Evolutionary conservation across 1,140 invertebrate genomes (phyloP).

Genomic region (Plectrocnemia conspersa): DNA sequence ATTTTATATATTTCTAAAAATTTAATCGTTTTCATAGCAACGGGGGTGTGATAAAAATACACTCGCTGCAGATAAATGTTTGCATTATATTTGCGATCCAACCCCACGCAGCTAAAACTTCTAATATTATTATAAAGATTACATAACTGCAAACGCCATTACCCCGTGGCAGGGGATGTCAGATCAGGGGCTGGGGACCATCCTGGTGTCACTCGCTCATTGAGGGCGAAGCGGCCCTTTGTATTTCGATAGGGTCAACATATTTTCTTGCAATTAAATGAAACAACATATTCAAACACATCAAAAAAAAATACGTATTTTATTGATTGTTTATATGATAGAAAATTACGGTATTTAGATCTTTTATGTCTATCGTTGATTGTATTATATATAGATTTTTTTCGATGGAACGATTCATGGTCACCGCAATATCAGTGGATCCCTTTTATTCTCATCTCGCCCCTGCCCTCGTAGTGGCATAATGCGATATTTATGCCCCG

Average conservation of each 20-base stretch:
- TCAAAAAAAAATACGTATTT: background rate
- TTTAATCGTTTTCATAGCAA: too few species aligned
- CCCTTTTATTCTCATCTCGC: slow-evolving; percentile 27
- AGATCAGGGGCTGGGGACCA: background rate
- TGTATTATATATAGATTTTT: too few species aligned
- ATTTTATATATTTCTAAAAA: too few species aligned
- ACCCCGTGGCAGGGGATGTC: slow-evolving; percentile 18
- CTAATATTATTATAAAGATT: slow-evolving; percentile 37
- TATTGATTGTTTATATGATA: too few species aligned
- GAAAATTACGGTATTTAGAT: too few species aligned
- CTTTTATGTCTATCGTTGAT: too few species aligned
- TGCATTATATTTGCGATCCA: slow-evolving; percentile 16
- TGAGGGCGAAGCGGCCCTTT: slow-evolving; percentile 36
- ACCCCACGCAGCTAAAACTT: slow-evolving; percentile 19
- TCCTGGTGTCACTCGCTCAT: slow-evolving; percentile 32
- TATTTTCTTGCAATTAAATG: background rate
- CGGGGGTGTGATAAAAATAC: too few species aligned
- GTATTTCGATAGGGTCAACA: slow-evolving; percentile 21
- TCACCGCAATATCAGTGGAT: slow-evolving; percentile 14
- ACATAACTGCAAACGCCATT: slow-evolving; percentile 36
- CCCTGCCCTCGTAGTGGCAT: slow-evolving; percentile 23
- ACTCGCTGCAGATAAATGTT: background rate
- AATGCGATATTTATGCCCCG: slow-evolving; percentile 37
- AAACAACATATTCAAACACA: background rate
- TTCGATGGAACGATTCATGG: slow-evolving; percentile 4